Base-by-base conservation (phyloP, 1,140 invertebrate species). In the Cheumatopsyche charites region DNA sequence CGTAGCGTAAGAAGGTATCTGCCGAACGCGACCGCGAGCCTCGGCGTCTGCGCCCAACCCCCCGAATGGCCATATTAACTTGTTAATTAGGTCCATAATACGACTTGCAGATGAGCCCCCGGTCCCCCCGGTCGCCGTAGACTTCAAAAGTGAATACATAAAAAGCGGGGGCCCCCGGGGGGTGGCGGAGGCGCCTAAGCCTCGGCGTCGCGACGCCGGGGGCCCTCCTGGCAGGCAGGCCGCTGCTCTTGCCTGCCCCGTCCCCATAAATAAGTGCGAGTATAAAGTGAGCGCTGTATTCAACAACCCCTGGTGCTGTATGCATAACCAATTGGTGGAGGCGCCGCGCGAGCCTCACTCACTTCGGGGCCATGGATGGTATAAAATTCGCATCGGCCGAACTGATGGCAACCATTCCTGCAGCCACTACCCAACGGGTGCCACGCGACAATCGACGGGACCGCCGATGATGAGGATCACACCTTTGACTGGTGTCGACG, bases 21-120 rank as follows among this genome's bases (percentile, higher is more conserved):
- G 73, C 77, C 36, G 23, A 72, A 75, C 78, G 76, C 77, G 77
- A 75, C 77, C 72, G 26, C 71, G 73, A 63, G 70, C 71, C 68
- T 61, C 29, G 29, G 9, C 29, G 29, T 36, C 29, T 36, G 29
- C 29, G 29, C 29, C 29, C 9, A 12, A 19, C 63, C 23, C 68
- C 73, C 62, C 63, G 70, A 77, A 73, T 74, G 86, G 86, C 90
- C 90, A 90, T 91, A 91, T 91, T 91, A 91, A 91, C 90, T 91
- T 92, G 90, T 91, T 92, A 92, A 92, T 92, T 92, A 92, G 90
- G 87, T 90, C 87, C 89, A 90, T 91, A 91, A 91, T 92, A 91
- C 88, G 90, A 92, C 90, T 92, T 92, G 90, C 90, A 92, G 90
- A 92, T 92, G 90, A 91, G 90, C 55, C 55, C 55, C 55, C 55